A percentile compares a stretch with the other conserved stretches of the same genome.
phyloP scores from a whole-genome alignment of 2,797 vertebrate species.

The Microctenopoma steveboyesi region DNA sequence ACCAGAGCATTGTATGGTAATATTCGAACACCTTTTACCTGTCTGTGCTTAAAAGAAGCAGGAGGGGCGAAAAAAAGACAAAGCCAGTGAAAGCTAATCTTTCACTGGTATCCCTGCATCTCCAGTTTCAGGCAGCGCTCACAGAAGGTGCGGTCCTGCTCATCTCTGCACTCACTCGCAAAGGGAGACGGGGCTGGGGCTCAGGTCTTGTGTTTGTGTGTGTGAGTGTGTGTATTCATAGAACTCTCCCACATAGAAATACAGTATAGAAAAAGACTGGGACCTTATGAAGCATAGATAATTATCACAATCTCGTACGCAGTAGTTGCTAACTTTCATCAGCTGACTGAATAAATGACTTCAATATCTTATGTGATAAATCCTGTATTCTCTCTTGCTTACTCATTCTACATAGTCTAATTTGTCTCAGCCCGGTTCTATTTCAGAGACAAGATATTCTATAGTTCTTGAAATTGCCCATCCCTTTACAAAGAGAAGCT shows the following conservation, averaged over 20 bases:
- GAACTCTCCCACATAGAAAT: conserved; percentile 40
- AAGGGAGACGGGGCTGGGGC: conserved; percentile 53
- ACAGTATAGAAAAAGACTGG: conserved; percentile 18
- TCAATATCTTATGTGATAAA: no score
- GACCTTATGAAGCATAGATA: neutral
- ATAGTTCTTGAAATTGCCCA: conserved; percentile 10
- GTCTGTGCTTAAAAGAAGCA: conserved; percentile 70
- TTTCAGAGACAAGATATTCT: conserved; percentile 10
- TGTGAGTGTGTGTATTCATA: conserved; percentile 35
- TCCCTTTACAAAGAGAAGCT: conserved; percentile 19
- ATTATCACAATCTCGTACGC: neutral
- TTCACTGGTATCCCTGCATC: conserved; percentile 80
- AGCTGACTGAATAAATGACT: no score
- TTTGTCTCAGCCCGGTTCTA: neutral
- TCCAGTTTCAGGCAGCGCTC: conserved; percentile 82
- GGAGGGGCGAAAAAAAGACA: conserved; percentile 68
- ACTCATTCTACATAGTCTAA: no score
- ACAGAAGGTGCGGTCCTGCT: conserved; percentile 77
- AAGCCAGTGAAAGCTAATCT: conserved; percentile 78
- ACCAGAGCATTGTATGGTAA: conserved; percentile 77
- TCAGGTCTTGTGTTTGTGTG: conserved; percentile 47
- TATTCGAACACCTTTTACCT: conserved; percentile 75
- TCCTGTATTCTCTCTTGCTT: no score
- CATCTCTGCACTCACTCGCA: conserved; percentile 68
- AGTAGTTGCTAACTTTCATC: no score